Percentiles rank a stretch among this genome's conserved stretches.
phyloP scores from a whole-genome alignment of 2,113 vertebrate genomes.

The Tinamus guttatus region DNA sequence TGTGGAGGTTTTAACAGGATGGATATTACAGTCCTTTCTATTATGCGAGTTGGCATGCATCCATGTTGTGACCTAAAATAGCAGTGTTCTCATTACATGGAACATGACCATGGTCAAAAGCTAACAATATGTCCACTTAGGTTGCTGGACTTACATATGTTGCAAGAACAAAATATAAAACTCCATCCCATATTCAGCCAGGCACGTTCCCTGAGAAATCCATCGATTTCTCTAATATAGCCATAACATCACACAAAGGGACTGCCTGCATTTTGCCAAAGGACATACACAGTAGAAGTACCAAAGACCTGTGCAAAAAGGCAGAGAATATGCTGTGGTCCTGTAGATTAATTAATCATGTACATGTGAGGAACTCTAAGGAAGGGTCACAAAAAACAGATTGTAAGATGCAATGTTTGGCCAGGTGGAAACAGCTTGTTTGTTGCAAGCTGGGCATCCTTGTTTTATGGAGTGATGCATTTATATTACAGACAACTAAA shows the following conservation, averaged over 20 bases:
- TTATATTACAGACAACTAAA: background rate
- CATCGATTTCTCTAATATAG: background rate
- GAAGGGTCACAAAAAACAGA: background rate
- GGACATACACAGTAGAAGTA: background rate
- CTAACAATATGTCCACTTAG: background rate
- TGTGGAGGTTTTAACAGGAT: background rate
- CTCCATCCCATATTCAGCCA: background rate
- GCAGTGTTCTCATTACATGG: background rate
- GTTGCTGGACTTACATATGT: background rate
- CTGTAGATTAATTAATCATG: background rate
- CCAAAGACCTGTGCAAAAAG: background rate
- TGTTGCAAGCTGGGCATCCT: background rate
- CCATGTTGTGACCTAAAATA: background rate
- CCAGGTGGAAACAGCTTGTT: constrained; percentile 18
- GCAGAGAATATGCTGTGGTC: background rate
- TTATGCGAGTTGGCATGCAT: background rate
- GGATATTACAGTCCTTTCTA: background rate
- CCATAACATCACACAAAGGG: background rate
- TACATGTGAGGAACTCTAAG: background rate
- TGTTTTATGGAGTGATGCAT: background rate
- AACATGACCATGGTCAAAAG: background rate
- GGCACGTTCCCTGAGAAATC: background rate
- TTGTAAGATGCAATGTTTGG: background rate
- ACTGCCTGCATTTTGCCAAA: background rate
- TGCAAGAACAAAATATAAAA: background rate